Evolutionary conservation across 2,113 vertebrate species (phyloP).

Genomic region (Perca fluviatilis): DNA sequence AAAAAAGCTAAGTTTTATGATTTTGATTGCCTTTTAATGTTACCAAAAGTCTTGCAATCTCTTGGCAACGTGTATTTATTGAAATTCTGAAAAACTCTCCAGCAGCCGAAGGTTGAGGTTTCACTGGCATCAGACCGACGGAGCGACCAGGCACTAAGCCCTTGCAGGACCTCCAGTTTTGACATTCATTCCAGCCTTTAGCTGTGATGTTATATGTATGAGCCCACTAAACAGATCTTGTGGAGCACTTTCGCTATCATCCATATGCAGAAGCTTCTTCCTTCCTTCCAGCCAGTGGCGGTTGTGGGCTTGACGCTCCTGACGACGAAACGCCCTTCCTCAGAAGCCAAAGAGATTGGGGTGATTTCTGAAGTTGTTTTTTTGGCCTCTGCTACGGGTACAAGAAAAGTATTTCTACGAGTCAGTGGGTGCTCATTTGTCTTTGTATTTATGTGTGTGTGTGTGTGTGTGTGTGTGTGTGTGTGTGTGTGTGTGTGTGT

Average conservation of each 20-base stretch:
- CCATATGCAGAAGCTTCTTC: conserved; percentile 68
- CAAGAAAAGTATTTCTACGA: conserved; percentile 37
- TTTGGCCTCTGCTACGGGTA: conserved; percentile 45
- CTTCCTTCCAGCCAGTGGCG: conserved; percentile 50
- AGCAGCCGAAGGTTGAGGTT: conserved; percentile 16
- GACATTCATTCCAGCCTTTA: conserved; percentile 27
- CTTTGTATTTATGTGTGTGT: conserved; percentile 29
- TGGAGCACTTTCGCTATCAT: conserved; percentile 51
- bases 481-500: conserved; percentile 27
- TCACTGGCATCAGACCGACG: conserved; percentile 32
- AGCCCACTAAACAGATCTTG: conserved; percentile 29
- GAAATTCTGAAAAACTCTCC: conserved; percentile 11
- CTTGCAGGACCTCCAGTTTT: conserved; percentile 21
- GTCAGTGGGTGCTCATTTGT: conserved; percentile 22
- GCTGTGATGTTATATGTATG: conserved; percentile 66
- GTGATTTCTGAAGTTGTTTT: conserved; percentile 58
- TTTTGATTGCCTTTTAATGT: conserved; percentile 10
- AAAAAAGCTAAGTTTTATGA: background rate
- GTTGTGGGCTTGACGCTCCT: conserved; percentile 45
- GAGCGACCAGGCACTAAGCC: conserved; percentile 10
- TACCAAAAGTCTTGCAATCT: conserved; percentile 6
- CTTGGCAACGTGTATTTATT: conserved; percentile 11
- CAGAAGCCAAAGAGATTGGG: conserved; percentile 45
- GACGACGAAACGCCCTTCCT: conserved; percentile 31
- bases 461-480: conserved; percentile 29